Evolutionary conservation across 35 echinoderm and acorn worm species (phyloP).

Genomic region (Lytechinus pictus): DNA sequence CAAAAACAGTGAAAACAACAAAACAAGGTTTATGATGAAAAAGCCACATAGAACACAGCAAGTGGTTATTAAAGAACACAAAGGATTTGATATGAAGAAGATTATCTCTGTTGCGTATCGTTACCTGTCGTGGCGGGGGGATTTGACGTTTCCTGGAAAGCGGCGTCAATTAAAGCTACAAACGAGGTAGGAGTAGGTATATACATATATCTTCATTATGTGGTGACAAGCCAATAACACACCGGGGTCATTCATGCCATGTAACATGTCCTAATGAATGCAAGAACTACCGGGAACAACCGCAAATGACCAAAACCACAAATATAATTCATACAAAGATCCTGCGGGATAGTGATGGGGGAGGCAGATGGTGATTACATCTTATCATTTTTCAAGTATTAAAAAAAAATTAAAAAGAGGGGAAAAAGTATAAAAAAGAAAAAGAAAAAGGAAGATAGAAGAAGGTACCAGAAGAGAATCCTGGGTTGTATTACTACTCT

Average conservation of each 20-base stretch:
- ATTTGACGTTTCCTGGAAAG: conserved; percentile 26
- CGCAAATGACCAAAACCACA: too few species aligned
- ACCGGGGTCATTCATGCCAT: neutral
- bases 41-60: conserved; percentile 30
- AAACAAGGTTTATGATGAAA: neutral
- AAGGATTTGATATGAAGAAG: conserved; percentile 13
- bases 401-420: too few species aligned
- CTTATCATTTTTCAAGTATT: too few species aligned
- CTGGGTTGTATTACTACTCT: too few species aligned
- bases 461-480: too few species aligned
- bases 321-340: too few species aligned
- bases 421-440: too few species aligned
- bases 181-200: neutral
- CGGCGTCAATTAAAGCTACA: conserved; percentile 44
- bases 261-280: neutral
- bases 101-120: neutral
- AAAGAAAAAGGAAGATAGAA: too few species aligned
- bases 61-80: neutral
- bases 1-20: too few species aligned
- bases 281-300: too few species aligned
- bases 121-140: conserved; percentile 26
- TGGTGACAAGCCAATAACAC: neutral
- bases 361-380: too few species aligned
- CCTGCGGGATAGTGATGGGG: too few species aligned
- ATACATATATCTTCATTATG: neutral